Conservation (phyloP, 2,797 vertebrate species). For the Chrosomus eos region DNA sequence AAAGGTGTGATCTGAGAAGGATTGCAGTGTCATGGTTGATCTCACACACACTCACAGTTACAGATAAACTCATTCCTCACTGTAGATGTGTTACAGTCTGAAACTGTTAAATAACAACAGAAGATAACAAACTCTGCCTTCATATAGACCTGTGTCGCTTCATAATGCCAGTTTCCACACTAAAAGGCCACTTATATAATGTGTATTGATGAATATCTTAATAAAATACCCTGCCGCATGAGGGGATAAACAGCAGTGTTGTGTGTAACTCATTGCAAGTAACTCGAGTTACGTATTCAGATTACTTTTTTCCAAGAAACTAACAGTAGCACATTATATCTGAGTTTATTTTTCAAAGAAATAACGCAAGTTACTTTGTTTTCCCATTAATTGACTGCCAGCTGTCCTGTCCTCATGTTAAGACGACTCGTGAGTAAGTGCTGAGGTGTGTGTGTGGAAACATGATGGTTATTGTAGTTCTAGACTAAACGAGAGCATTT, state of each 20-base stretch:
- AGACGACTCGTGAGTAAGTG: no score
- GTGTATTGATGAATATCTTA: background rate
- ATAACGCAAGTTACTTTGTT: no score
- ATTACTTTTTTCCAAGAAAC: no score
- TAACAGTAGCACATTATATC: no score
- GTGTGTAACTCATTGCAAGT: no score
- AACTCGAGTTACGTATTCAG: no score
- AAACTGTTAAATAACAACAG: background rate
- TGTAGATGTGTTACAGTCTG: background rate
- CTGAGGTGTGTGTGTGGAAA: no score
- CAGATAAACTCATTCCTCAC: conserved; percentile 7
- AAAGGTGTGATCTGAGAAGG: background rate
- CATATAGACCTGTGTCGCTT: background rate
- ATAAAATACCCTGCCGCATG: background rate
- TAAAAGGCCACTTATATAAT: background rate
- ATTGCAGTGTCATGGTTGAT: conserved; percentile 10
- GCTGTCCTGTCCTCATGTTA: no score
- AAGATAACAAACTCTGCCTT: background rate
- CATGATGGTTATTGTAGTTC: no score
- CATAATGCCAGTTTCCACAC: background rate
- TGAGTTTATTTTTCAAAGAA: no score
- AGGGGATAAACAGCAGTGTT: background rate
- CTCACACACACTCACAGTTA: background rate
- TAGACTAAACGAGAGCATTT: no score
- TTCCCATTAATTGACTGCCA: no score